phyloP scores from a whole-genome alignment of 1,140 invertebrate species.

The Muscidifurax raptorellus region DNA sequence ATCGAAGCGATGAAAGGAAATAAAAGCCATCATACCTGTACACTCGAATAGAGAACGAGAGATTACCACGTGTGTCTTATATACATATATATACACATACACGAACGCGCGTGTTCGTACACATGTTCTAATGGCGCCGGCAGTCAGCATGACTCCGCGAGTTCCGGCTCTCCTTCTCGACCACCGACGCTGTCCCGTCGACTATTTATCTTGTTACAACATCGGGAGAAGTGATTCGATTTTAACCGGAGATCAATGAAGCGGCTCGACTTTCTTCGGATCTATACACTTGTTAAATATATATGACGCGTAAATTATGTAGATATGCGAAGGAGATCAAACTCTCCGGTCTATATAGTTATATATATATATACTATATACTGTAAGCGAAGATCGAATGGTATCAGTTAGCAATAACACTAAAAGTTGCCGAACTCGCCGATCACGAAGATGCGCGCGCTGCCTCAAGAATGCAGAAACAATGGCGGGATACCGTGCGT shows the following conservation, averaged over 20 bases:
- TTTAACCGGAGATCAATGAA: conserved; percentile 69
- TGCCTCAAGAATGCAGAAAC: conserved; percentile 55
- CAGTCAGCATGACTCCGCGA: conserved; percentile 70
- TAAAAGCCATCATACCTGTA: neutral
- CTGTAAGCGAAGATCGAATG: neutral
- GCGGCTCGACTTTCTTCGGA: neutral
- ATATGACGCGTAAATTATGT: neutral
- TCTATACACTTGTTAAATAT: neutral
- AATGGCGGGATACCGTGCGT: conserved; percentile 61
- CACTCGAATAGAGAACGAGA: neutral
- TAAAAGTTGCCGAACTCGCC: neutral
- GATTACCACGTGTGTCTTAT: conserved; percentile 22
- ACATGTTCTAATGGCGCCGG: conserved; percentile 47
- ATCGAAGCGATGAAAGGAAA: neutral
- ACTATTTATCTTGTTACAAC: conserved; percentile 73
- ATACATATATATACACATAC: neutral
- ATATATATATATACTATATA: neutral
- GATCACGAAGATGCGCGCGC: neutral
- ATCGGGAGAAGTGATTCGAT: conserved; percentile 62
- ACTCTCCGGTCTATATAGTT: neutral
- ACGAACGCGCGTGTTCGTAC: conserved; percentile 54
- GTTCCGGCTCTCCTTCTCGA: conserved; percentile 57
- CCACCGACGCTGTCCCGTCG: conserved; percentile 65
- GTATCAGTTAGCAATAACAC: neutral
- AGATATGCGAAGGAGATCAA: neutral